Evolutionary conservation across 2,888 invertebrate genomes (phyloP).

Genomic region (Lepidochitona cinerea): DNA sequence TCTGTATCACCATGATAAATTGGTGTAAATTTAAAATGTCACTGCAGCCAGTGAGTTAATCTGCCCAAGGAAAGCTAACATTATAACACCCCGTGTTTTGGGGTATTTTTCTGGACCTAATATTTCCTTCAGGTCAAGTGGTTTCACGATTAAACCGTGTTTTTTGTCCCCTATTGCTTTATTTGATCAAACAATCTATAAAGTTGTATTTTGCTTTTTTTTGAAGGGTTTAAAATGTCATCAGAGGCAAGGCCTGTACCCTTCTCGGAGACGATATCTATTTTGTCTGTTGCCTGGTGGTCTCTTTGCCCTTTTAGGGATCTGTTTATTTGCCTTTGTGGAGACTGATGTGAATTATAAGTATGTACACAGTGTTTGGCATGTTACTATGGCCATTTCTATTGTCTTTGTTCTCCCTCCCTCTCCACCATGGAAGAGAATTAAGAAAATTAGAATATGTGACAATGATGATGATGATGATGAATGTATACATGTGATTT

Average conservation of each 20-base stretch:
- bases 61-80: too few relatives aligned
- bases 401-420: conserved; percentile 84
- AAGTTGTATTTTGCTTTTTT: conserved; percentile 4
- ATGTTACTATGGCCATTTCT: conserved; percentile 79
- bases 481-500: neutral
- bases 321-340: conserved; percentile 85
- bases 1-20: too few relatives aligned
- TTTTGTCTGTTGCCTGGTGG: conserved; percentile 75
- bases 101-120: too few relatives aligned
- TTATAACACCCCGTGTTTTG: too few relatives aligned
- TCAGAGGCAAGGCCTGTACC: conserved; percentile 76
- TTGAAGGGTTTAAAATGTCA: conserved; percentile 75
- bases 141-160: too few relatives aligned
- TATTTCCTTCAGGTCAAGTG: too few relatives aligned
- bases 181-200: too few relatives aligned
- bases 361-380: conserved; percentile 89
- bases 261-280: conserved; percentile 78
- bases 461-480: neutral
- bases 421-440: conserved; percentile 1
- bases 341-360: conserved; percentile 91
- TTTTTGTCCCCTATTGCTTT: neutral
- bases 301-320: conserved; percentile 79
- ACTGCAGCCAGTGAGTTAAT: too few relatives aligned
- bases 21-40: too few relatives aligned
- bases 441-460: neutral